Evolutionary conservation across 2,797 vertebrate genomes (phyloP).

Genomic region (Diglossa cyanea): DNA sequence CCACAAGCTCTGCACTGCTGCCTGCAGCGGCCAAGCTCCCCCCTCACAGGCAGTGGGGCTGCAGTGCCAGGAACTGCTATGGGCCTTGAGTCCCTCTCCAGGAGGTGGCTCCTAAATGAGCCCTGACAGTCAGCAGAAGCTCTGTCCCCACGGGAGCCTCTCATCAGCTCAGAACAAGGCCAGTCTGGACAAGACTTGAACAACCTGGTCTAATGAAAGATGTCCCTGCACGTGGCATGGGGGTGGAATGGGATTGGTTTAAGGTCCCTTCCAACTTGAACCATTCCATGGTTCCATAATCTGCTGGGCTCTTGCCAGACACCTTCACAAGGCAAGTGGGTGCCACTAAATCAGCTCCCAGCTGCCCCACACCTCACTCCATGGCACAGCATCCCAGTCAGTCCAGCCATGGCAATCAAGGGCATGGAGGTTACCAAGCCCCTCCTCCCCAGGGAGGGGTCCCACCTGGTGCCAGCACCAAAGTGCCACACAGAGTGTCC

Average conservation of each 20-base stretch:
- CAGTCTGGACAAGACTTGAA: neutral
- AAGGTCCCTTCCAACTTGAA: neutral
- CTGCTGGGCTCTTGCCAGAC: neutral
- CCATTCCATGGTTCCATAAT: neutral
- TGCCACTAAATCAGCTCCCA: neutral
- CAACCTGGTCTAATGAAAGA: neutral
- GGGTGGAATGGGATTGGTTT: neutral
- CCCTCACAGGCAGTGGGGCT: neutral
- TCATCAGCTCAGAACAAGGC: neutral
- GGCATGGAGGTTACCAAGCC: fast-evolving
- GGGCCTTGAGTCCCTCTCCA: neutral
- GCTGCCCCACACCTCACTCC: neutral
- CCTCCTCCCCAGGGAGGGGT: neutral
- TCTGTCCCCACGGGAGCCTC: neutral
- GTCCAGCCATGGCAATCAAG: neutral
- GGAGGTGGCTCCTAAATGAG: neutral
- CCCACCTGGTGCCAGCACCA: neutral
- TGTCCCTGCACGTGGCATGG: neutral
- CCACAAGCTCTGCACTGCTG: neutral
- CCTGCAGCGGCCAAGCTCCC: neutral
- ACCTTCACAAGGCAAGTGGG: neutral
- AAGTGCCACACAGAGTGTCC: neutral
- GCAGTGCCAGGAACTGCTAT: neutral
- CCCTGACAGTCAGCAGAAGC: neutral
- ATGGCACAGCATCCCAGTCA: neutral